Base-by-base conservation (phyloP, 2,888 invertebrate species). In the Cephalotes varians region DNA sequence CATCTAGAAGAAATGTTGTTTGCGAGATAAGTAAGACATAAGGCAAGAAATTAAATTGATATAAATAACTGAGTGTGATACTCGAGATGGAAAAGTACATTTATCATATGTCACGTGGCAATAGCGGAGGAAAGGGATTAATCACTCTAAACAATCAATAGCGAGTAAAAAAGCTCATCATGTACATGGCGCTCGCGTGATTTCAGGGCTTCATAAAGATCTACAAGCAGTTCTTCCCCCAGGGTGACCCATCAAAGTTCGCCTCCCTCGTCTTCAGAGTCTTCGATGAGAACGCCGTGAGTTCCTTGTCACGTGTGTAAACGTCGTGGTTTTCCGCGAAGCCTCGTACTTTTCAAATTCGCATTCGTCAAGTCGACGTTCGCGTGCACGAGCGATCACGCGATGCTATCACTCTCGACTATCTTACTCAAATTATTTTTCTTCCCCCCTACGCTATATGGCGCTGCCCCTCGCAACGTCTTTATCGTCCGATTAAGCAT, bases 181-280 rank as follows among this genome's bases (percentile, higher is more conserved):
- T 79, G n/a, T 58, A 25, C 18, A 72, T 51, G 31, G 49, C 37
- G n/a, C 58, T 86, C 76, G 81, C 83, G 67, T 86, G 85, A 74
- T 88, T 95, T 95, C 81, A 99, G 99, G 99, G 99, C 92, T 99
- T 99, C 96, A 99, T 99, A 95, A 99, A 98, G 96, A 99, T 99
- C 95, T 99, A 99, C 96, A 99, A 99, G 95, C 99, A 99, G 95
- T 99, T 99, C 96, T 99, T 99, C 95, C 99, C 99, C 77, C 98
- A 99, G 96, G 99, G 99, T 90, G 99, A 99, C 95, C 99, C 99
- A 60, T 98, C 98, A 94, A 99, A 99, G 96, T 99, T 99, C 95
- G 99, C 99, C 71, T 98, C 98, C 76, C 96, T 99, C 93, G 99
- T 99, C 85, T 99, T 99, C 96, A 97, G 99, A 94, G 99, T 99